phyloP scores from a whole-genome alignment of 2,113 vertebrate genomes.

The Gobio gobio region DNA sequence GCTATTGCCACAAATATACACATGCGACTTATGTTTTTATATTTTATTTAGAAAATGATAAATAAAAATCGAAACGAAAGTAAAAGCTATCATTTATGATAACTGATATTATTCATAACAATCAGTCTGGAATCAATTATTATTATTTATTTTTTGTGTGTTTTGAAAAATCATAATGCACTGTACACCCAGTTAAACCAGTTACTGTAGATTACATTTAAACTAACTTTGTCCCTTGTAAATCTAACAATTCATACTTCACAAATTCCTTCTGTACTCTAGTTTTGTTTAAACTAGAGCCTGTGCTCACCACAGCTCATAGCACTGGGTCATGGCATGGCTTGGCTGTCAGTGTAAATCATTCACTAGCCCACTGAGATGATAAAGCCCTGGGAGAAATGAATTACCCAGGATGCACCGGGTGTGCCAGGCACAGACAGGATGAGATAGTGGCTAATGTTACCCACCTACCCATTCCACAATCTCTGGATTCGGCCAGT shows the following conservation, averaged over 20 bases:
- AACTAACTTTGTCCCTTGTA: background rate
- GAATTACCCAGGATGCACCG: constrained; percentile 72
- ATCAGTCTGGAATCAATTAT: background rate
- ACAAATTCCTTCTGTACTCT: background rate
- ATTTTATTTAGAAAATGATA: background rate
- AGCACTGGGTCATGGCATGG: constrained; percentile 37
- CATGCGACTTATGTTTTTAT: no score
- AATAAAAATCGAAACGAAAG: background rate
- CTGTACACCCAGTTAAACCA: background rate
- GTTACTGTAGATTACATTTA: background rate
- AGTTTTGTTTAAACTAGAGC: constrained; percentile 16
- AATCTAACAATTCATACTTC: background rate
- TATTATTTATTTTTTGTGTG: no score
- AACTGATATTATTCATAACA: background rate
- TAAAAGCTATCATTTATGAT: no score
- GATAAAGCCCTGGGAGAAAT: constrained; percentile 65
- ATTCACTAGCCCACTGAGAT: constrained; percentile 62
- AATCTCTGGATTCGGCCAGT: constrained; percentile 50
- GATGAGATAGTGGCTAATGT: constrained; percentile 61
- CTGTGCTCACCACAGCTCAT: background rate
- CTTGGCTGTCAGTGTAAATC: constrained; percentile 67
- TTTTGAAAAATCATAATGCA: background rate
- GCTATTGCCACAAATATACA: no score
- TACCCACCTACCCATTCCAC: constrained; percentile 33
- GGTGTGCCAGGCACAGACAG: constrained; percentile 50